Conservation (phyloP, 2,797 vertebrate species). For the Chaetodon trifasciatus region DNA sequence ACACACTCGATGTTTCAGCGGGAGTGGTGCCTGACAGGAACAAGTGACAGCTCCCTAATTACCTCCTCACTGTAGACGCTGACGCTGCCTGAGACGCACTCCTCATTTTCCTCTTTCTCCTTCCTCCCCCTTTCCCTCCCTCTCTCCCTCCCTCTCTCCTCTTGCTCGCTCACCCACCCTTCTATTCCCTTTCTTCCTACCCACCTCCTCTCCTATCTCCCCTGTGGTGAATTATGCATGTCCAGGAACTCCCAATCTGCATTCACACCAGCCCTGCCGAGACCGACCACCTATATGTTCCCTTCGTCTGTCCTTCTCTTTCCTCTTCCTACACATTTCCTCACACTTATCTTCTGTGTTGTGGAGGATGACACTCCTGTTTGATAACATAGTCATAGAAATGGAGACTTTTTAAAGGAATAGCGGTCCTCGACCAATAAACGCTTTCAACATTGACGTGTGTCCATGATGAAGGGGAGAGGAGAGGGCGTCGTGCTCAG, state of each 20-base stretch:
- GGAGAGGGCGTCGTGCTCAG: conserved; percentile 37
- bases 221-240: conserved; percentile 97
- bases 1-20: conserved; percentile 89
- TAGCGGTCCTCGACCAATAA: conserved; percentile 30
- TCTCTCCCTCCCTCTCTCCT: conserved; percentile 48
- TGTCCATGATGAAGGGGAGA: conserved; percentile 28
- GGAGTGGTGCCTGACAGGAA: conserved; percentile 97
- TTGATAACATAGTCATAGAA: conserved; percentile 53
- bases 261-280: conserved; percentile 90
- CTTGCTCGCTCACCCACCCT: conserved; percentile 80
- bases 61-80: conserved; percentile 97
- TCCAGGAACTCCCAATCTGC: conserved; percentile 91
- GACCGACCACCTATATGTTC: conserved; percentile 79
- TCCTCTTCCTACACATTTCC: conserved; percentile 56
- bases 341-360: conserved; percentile 46
- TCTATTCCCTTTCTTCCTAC: conserved; percentile 90
- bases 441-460: conserved; percentile 35
- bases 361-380: conserved; percentile 38
- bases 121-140: conserved; percentile 72
- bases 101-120: conserved; percentile 91
- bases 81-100: conserved; percentile 94
- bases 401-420: conserved; percentile 23
- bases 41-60: conserved; percentile 99
- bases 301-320: conserved; percentile 63
- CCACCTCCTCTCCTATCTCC: conserved; percentile 85